phyloP scores from a whole-genome alignment of 2,888 invertebrate genomes.

The Cryptophagus acutangulus region DNA sequence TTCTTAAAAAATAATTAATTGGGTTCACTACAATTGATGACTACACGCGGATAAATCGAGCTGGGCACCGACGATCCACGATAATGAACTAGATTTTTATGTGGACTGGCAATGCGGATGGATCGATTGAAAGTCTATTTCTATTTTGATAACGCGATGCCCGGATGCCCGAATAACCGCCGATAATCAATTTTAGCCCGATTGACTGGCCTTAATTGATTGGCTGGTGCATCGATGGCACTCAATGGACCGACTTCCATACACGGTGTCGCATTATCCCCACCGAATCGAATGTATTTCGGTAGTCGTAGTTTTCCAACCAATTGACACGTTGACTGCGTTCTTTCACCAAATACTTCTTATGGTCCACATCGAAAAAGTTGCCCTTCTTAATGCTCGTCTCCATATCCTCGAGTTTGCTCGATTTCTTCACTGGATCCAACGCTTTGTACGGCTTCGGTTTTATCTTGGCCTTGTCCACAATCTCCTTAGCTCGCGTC shows the following conservation, averaged over 20 bases:
- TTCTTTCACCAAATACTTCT: conserved; percentile 40
- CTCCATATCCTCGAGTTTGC: conserved; percentile 43
- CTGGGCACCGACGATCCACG: conserved; percentile 26
- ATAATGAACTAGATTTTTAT: conserved; percentile 38
- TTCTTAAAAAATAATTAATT: conserved; percentile 18
- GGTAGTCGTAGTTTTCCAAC: conserved; percentile 40
- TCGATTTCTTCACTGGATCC: conserved; percentile 44
- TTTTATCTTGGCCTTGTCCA: conserved; percentile 32
- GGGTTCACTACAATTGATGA: conserved; percentile 16
- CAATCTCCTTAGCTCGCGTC: conserved; percentile 36
- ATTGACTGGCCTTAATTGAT: conserved; percentile 37
- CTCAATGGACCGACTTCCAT: conserved; percentile 44
- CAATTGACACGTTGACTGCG: conserved; percentile 33
- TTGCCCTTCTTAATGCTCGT: conserved; percentile 43
- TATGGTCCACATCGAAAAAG: conserved; percentile 44
- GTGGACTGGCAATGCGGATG: conserved; percentile 29
- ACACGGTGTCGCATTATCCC: conserved; percentile 45
- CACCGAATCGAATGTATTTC: conserved; percentile 45
- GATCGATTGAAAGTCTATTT: conserved; percentile 18
- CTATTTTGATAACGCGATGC: conserved; percentile 22
- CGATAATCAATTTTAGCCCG: conserved; percentile 37
- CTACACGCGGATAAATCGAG: conserved; percentile 26
- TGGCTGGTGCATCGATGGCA: conserved; percentile 25
- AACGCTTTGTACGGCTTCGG: conserved; percentile 40
- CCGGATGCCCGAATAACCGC: too few relatives aligned